These are phyloP conservation scores for Ellobius talpinus DNA, from an alignment of 2,113 vertebrate species.

Conservation along the genomic window DNA sequence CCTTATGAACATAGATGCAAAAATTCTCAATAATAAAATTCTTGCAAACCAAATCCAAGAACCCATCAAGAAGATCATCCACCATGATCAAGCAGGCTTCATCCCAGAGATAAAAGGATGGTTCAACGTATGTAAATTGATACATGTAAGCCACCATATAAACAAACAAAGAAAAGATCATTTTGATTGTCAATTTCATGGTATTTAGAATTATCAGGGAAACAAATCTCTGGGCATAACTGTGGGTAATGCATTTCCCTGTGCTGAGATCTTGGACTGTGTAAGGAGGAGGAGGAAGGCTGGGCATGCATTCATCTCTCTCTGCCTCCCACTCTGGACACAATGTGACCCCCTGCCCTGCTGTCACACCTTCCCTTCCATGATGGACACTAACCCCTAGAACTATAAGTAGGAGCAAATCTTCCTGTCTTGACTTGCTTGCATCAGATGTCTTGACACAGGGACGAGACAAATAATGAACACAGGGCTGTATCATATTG, in stretches of 20 bases:
- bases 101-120: background rate
- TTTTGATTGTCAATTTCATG: background rate
- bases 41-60: background rate
- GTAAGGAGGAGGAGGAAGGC: background rate
- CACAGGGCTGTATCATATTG: rapidly evolving
- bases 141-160: background rate
- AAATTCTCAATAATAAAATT: background rate
- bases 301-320: rapidly evolving
- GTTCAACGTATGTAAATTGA: background rate
- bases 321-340: background rate
- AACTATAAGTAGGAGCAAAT: background rate
- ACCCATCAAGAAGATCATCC: background rate
- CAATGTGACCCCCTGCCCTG: background rate
- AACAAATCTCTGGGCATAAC: background rate
- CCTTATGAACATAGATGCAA: background rate
- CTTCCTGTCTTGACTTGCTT: background rate
- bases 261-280: background rate
- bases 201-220: background rate
- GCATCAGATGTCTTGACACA: background rate
- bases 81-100: background rate
- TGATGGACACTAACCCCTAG: background rate
- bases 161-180: background rate
- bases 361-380: background rate
- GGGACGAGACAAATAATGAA: background rate
- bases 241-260: background rate